Percentiles rank a stretch among this genome's conserved stretches.
These are phyloP conservation scores for Lepidurus couesii DNA, from an alignment of 1,140 invertebrate species.

Conservation along the genomic window DNA sequence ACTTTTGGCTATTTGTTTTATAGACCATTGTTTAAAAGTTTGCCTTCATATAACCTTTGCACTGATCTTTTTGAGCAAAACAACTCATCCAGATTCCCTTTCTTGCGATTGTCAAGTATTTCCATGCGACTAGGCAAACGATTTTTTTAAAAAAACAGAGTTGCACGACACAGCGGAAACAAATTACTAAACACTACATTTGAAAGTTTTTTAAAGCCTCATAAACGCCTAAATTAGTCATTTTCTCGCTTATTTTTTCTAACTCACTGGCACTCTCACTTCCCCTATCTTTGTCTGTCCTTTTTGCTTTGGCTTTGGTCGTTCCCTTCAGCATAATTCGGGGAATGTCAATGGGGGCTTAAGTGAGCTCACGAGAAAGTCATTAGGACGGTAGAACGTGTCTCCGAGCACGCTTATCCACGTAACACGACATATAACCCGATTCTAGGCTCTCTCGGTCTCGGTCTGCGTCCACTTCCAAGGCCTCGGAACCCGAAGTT, in stretches of 20 bases:
- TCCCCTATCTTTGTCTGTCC: background rate
- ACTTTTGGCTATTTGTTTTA: background rate
- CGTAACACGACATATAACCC: background rate
- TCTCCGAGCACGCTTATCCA: conserved; percentile 5
- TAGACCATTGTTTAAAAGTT: background rate
- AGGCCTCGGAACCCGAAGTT: background rate
- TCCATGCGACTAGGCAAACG: conserved; percentile 5
- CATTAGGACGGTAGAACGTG: background rate
- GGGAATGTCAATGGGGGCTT: background rate
- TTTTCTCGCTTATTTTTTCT: background rate
- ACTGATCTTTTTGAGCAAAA: conserved; percentile 16
- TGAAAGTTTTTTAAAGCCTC: background rate
- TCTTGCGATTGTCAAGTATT: background rate
- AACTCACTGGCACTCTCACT: background rate
- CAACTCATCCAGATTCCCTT: background rate
- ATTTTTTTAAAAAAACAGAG: background rate
- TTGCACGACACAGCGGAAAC: background rate
- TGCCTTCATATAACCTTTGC: background rate
- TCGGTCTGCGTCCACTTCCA: conserved; percentile 22
- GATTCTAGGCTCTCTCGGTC: conserved; percentile 11
- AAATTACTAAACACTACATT: background rate
- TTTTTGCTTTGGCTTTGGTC: background rate
- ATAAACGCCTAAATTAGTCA: background rate
- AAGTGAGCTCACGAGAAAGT: background rate
- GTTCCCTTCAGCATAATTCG: background rate